phyloP scores from a whole-genome alignment of 2,797 vertebrate species.

The Channa striata region DNA sequence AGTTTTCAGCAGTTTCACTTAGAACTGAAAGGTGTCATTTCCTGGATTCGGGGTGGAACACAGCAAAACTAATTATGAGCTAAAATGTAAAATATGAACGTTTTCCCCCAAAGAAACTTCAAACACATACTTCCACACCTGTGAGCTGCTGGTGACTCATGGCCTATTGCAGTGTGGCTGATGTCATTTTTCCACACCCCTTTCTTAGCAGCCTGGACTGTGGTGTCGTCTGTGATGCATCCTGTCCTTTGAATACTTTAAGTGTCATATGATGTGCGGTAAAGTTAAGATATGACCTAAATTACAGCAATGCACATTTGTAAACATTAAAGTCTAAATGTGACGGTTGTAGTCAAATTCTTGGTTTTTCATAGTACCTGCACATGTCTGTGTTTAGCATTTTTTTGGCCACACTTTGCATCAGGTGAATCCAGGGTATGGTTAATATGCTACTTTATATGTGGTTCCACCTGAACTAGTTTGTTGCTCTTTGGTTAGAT shows the following conservation, averaged over 20 bases:
- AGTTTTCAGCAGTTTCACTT: conserved; percentile 41
- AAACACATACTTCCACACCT: neutral
- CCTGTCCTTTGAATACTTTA: no score
- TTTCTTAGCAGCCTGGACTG: neutral
- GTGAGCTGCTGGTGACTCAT: neutral
- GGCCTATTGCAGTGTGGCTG: neutral
- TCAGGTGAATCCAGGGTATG: no score
- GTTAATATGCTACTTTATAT: no score
- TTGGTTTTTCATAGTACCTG: no score
- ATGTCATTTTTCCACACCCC: neutral
- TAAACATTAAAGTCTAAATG: neutral
- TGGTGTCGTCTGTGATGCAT: no score
- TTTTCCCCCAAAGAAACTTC: neutral
- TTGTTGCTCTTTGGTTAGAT: no score
- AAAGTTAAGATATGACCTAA: neutral
- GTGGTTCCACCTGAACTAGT: no score
- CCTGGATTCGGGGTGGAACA: conserved; percentile 42
- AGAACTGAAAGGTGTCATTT: conserved; percentile 61
- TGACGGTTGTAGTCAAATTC: no score
- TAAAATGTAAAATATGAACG: neutral
- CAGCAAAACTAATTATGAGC: neutral
- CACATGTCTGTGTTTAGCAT: neutral
- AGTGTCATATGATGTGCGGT: neutral
- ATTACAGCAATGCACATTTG: neutral
- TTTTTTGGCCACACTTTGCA: neutral